Evolutionary conservation across 2,888 invertebrate species (phyloP), one percentile per base, ranked within the genome.

Genomic region (Plusia festucae): DNA sequence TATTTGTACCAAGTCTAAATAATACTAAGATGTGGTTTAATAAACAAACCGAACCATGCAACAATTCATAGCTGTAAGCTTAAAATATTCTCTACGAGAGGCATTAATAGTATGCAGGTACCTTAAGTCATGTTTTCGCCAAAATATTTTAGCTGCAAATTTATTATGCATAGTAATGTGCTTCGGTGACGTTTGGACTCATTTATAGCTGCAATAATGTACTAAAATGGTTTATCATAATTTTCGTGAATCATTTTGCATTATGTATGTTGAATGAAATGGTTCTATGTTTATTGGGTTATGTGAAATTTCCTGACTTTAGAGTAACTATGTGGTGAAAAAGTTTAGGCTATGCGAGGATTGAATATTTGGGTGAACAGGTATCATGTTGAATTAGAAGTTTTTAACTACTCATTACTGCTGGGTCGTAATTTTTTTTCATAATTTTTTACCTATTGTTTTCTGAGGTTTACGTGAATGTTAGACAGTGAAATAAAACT

Each of bases 41-140:
- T 40, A 40, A 40, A 40, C 40, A 40, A 40, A 40, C n/a, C 18
- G 18, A 8, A 44, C 40, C 13, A 44, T 44, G 16, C 16, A 44
- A 44, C 16, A 46, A 46, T 46, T 46, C 9, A 18, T 49, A 20
- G 46, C 11, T 20, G 11, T 20, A 18, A n/a, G 52, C 24, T 52
- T 52, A 24, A 49, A 49, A 24, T 24, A 30, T 15, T 24, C 53
- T 20, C n/a, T 34, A 15, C 1, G 6, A 16, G 32, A 49, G 13
- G 9, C 0, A 55, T 68, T 68, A 52, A 49, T 34, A 32, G 46
- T 62, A 16, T 18, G 30, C 32, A 57, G 9, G 3, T 16, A 22
- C 15, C 54, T 54, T 34, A 46, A 52, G 22, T 71, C 46, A 73
- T 68, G 52, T 58, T 68, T 59, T 30, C 24, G 46, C 30, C 53